Percentiles rank a stretch among this genome's conserved stretches.
phyloP scores from a whole-genome alignment of 2,888 invertebrate genomes.

The Brenthis hecate region DNA sequence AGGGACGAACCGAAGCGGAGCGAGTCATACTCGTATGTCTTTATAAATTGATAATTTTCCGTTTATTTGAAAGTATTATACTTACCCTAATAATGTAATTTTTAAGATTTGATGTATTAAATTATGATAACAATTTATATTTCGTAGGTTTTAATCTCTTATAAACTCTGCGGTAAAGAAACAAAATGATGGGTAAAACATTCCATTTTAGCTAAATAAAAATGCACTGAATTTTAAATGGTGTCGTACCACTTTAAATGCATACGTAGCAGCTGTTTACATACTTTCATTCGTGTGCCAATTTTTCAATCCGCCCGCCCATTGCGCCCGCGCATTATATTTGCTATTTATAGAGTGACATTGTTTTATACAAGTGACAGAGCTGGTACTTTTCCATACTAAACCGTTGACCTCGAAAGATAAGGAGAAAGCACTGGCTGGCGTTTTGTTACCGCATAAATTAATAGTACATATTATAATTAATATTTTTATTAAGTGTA shows the following conservation, averaged over 20 bases:
- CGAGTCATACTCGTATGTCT: too few relatives aligned
- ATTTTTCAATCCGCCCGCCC: constrained; percentile 55
- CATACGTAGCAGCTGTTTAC: constrained; percentile 33
- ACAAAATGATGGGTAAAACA: neutral
- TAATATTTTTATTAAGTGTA: neutral
- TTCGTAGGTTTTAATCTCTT: too few relatives aligned
- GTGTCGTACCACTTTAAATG: constrained; percentile 33
- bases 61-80: too few relatives aligned
- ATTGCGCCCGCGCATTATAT: constrained; percentile 54
- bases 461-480: constrained; percentile 1
- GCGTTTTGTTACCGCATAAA: constrained; percentile 21
- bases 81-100: too few relatives aligned
- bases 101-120: too few relatives aligned
- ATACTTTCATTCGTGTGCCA: constrained; percentile 57
- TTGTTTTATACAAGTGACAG: constrained; percentile 70
- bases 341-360: constrained; percentile 71
- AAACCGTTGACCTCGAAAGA: constrained; percentile 58
- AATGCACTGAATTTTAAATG: constrained; percentile 1
- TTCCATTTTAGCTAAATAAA: neutral
- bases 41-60: too few relatives aligned
- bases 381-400: constrained; percentile 73
- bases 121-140: too few relatives aligned
- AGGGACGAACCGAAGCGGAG: too few relatives aligned
- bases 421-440: constrained; percentile 42
- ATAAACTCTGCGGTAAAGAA: too few relatives aligned